Conservation (phyloP, 2,888 invertebrate species). For the Alentia gelatinosa region DNA sequence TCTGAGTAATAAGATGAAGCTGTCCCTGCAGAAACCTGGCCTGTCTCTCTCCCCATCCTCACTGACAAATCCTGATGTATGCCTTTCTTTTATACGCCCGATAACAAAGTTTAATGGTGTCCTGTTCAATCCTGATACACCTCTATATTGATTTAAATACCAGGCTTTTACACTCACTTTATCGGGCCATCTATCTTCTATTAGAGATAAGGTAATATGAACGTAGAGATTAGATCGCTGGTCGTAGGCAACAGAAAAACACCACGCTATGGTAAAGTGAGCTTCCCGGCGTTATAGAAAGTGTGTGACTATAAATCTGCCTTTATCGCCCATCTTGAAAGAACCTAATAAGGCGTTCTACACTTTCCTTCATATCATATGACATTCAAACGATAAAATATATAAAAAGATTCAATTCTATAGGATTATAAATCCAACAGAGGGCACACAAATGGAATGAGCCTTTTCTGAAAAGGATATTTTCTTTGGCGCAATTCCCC, state of each 20-base stretch:
- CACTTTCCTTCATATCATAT: neutral
- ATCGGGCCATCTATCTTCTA: neutral
- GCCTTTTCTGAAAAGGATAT: too few species aligned
- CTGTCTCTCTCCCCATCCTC: neutral
- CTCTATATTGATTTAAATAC: neutral
- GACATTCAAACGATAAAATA: too few species aligned
- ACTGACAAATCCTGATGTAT: neutral
- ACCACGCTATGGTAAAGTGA: too few species aligned
- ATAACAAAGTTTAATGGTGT: neutral
- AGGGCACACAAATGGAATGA: too few species aligned
- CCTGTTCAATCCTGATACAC: neutral
- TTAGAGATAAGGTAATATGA: neutral
- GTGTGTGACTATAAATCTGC: neutral
- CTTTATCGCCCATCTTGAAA: neutral
- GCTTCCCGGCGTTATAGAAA: too few species aligned
- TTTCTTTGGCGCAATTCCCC: too few species aligned
- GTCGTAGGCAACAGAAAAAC: too few species aligned
- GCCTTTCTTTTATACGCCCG: neutral
- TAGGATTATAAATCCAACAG: too few species aligned
- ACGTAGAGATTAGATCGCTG: neutral
- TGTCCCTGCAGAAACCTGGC: too few species aligned
- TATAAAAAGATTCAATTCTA: too few species aligned
- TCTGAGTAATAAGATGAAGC: too few species aligned
- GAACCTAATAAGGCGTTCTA: neutral
- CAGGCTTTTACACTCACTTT: neutral